These are phyloP conservation scores for Drosophila dives DNA, from an alignment of 2,888 invertebrate species.

Conservation along the genomic window DNA sequence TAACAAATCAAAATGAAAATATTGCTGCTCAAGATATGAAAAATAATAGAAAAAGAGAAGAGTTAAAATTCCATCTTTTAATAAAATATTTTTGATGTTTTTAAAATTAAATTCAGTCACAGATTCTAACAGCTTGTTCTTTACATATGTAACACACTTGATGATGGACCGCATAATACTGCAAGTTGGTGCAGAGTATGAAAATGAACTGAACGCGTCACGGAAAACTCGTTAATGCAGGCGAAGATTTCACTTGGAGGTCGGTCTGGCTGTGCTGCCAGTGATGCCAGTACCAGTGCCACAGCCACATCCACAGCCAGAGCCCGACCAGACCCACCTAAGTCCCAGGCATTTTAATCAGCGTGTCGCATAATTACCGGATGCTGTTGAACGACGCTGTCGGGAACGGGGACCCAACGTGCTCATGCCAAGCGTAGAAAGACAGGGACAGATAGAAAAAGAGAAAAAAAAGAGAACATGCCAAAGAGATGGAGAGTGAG, in stretches of 20 bases:
- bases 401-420: constrained; percentile 37
- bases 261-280: constrained; percentile 39
- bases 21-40: background rate
- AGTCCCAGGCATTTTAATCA: constrained; percentile 83
- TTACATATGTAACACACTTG: background rate
- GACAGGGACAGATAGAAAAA: constrained; percentile 21
- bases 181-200: constrained; percentile 8
- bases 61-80: background rate
- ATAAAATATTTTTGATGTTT: background rate
- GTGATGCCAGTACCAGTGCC: background rate
- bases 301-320: constrained; percentile 15
- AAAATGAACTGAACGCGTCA: constrained; percentile 69
- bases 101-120: background rate
- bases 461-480: background rate
- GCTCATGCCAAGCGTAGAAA: constrained; percentile 53
- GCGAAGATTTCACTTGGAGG: constrained; percentile 80
- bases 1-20: background rate
- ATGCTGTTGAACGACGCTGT: constrained; percentile 78
- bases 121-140: background rate
- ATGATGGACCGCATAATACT: background rate
- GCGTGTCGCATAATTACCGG: constrained; percentile 85
- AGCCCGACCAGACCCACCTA: constrained; percentile 70
- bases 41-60: background rate
- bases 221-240: constrained; percentile 79
- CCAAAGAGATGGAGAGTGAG: constrained; percentile 4